Conservation (phyloP, 2,113 vertebrate genomes). For the Eulemur rufifrons region DNA sequence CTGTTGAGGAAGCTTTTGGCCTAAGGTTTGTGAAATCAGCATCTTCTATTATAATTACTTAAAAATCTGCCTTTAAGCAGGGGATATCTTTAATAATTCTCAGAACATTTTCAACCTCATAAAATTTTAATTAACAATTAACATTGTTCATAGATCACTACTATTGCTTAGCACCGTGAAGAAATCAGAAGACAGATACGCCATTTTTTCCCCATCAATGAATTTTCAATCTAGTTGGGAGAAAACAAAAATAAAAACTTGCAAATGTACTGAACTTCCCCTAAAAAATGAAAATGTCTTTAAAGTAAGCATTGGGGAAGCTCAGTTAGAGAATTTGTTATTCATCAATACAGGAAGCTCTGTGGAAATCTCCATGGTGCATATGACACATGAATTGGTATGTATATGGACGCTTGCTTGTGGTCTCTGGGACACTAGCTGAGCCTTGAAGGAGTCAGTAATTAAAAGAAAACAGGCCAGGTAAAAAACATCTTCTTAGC, state of each 20-base stretch:
- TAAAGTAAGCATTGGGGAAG: neutral
- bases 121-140: slow-evolving; percentile 66
- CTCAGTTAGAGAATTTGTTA: neutral
- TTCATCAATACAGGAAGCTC: neutral
- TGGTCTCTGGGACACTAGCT: neutral
- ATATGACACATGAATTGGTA: neutral
- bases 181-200: neutral
- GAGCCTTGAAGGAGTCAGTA: slow-evolving; percentile 5
- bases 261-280: neutral
- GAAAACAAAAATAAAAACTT: slow-evolving; percentile 19
- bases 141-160: slow-evolving; percentile 42
- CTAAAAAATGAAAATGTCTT: neutral
- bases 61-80: slow-evolving; percentile 15
- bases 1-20: slow-evolving; percentile 31
- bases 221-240: slow-evolving; percentile 14
- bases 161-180: neutral
- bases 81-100: slow-evolving; percentile 60
- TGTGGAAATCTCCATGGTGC: neutral
- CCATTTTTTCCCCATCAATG: neutral
- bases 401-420: neutral
- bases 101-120: slow-evolving; percentile 58
- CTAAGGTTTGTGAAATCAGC: slow-evolving; percentile 46
- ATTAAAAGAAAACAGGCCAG: slow-evolving; percentile 42
- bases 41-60: slow-evolving; percentile 55
- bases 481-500: neutral